phyloP scores from a whole-genome alignment of 1,140 invertebrate genomes.

The Drosophila eugracilis region DNA sequence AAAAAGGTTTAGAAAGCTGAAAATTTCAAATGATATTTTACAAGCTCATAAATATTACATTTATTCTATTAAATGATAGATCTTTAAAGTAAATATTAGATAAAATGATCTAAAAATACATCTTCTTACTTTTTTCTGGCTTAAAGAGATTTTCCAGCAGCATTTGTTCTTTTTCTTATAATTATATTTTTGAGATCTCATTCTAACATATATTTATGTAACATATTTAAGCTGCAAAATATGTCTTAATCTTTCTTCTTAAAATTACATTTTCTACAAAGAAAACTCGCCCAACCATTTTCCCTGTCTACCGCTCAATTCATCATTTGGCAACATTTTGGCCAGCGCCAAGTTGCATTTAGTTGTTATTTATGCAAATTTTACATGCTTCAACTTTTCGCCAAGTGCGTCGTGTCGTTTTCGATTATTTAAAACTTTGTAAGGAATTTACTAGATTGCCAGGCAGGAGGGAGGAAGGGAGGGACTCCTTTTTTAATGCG shows the following conservation, averaged over 20 bases:
- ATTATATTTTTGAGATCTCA: too few species aligned
- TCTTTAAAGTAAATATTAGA: too few species aligned
- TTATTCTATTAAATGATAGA: too few species aligned
- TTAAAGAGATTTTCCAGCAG: too few species aligned
- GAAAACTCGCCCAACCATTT: not conserved
- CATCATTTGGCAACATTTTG: conserved; percentile 77
- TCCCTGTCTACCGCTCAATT: conserved; percentile 44
- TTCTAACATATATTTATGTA: not conserved
- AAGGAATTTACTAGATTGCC: conserved; percentile 59
- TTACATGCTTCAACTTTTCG: conserved; percentile 78
- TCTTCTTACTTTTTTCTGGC: too few species aligned
- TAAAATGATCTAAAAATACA: too few species aligned
- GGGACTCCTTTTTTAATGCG: conserved; percentile 71
- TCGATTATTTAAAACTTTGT: conserved; percentile 83
- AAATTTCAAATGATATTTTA: not conserved
- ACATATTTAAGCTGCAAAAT: not conserved
- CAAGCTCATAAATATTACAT: too few species aligned
- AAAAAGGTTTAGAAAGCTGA: not conserved
- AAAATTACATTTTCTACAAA: not conserved
- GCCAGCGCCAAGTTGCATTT: conserved; percentile 79
- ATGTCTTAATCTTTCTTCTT: conserved; percentile 3
- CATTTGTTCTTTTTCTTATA: too few species aligned
- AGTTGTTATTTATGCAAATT: conserved; percentile 84
- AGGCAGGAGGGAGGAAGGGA: not conserved
- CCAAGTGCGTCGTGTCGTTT: conserved; percentile 81